A percentile compares a stretch with the other conserved stretches of the same genome.
These are phyloP conservation scores for Tokudaia tokunoshimensis DNA, from an alignment of 2,797 vertebrate genomes.

Conservation along the genomic window DNA sequence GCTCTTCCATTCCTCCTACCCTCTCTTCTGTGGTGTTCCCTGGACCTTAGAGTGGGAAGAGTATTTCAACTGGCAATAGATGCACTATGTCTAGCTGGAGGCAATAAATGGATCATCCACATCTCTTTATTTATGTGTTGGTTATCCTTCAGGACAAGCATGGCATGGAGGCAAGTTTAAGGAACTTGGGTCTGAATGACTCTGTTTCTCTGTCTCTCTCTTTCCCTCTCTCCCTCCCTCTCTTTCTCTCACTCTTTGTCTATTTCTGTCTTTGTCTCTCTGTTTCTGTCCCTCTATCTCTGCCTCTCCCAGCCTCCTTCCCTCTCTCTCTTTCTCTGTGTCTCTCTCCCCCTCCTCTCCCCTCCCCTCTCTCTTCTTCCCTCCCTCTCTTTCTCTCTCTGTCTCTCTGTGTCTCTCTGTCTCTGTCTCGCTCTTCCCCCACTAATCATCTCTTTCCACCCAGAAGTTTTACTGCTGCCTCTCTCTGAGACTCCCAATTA, in stretches of 20 bases:
- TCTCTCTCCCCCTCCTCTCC: neutral
- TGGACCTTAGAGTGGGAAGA: neutral
- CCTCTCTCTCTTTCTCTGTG: neutral
- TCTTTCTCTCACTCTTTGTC: neutral
- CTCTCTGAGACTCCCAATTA: neutral
- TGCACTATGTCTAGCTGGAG: no score
- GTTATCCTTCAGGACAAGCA: neutral
- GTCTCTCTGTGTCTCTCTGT: no score
- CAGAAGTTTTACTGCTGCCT: neutral
- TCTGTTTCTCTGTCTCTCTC: neutral
- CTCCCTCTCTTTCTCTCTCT: neutral
- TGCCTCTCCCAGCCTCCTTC: neutral
- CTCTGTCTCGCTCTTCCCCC: no score
- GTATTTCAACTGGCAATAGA: neutral
- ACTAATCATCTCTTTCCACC: neutral
- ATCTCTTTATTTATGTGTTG: neutral
- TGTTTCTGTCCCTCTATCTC: neutral
- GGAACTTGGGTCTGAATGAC: neutral
- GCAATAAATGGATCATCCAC: neutral
- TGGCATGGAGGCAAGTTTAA: neutral
- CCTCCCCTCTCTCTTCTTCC: rapidly evolving
- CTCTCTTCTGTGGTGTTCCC: neutral
- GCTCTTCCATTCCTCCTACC: neutral
- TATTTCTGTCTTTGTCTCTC: rapidly evolving
- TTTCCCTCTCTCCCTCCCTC: neutral